Evolutionary conservation across 2,113 vertebrate species (phyloP).

Genomic region (Saguinus midas): DNA sequence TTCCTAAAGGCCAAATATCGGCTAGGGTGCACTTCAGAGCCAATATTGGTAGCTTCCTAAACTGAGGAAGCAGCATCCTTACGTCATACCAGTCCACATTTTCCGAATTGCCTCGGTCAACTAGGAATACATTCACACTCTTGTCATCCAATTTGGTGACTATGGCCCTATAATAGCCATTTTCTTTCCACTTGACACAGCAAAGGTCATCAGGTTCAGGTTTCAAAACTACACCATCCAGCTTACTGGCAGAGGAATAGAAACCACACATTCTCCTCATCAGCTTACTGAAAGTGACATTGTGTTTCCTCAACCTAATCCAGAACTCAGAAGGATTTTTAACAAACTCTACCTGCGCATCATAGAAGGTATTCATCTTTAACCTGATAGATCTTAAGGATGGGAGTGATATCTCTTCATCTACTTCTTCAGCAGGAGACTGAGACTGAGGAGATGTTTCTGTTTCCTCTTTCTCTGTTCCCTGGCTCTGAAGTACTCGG

Average conservation of each 20-base stretch:
- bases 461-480: background rate
- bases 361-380: constrained; percentile 79
- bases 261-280: constrained; percentile 84
- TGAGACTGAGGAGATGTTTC: background rate
- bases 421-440: background rate
- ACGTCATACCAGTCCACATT: constrained; percentile 81
- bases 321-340: constrained; percentile 90
- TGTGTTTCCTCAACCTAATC: constrained; percentile 86
- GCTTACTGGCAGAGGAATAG: constrained; percentile 81
- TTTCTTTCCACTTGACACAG: constrained; percentile 87
- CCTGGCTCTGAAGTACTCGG: constrained; percentile 45
- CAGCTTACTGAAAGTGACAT: constrained; percentile 84
- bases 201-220: constrained; percentile 87
- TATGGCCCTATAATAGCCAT: constrained; percentile 87
- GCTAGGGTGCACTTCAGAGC: constrained; percentile 89
- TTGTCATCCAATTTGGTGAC: constrained; percentile 81
- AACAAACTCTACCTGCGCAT: constrained; percentile 85
- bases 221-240: constrained; percentile 74
- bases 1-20: constrained; percentile 82
- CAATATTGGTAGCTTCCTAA: constrained; percentile 85
- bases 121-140: constrained; percentile 85
- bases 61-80: constrained; percentile 84
- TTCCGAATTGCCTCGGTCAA: constrained; percentile 89
- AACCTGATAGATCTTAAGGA: constrained; percentile 70
- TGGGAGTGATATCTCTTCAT: background rate